These are phyloP conservation scores for Pristionchus exspectatus DNA, from an alignment of 2,888 invertebrate species.

Conservation along the genomic window DNA sequence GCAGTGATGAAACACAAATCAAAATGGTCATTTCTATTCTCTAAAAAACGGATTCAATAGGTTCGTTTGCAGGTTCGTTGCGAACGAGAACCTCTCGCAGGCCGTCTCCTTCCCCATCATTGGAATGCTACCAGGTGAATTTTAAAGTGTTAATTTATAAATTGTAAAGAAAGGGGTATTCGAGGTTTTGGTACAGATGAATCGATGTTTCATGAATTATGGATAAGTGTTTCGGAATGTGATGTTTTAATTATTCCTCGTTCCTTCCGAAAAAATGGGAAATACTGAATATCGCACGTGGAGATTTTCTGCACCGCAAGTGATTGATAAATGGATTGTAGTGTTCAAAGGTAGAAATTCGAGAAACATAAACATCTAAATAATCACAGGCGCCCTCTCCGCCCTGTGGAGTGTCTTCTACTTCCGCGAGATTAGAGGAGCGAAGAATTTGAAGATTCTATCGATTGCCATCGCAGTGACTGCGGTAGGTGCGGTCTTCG, in stretches of 20 bases:
- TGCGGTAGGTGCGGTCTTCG: slow-evolving; percentile 72
- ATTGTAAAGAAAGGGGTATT: too few species aligned
- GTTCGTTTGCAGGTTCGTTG: slow-evolving; percentile 79
- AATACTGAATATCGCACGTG: background rate
- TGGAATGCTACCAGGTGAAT: slow-evolving; percentile 80
- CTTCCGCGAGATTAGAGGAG: slow-evolving; percentile 79
- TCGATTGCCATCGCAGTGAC: slow-evolving; percentile 71
- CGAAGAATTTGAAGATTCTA: slow-evolving; percentile 71
- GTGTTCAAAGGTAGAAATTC: background rate
- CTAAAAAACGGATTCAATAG: background rate
- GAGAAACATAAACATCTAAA: background rate
- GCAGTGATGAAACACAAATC: background rate
- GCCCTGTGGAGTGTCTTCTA: slow-evolving; percentile 81
- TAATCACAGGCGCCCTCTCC: slow-evolving; percentile 71
- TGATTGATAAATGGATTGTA: too few species aligned
- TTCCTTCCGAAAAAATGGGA: too few species aligned
- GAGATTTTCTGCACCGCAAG: too few species aligned
- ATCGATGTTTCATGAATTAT: too few species aligned
- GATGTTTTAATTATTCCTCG: too few species aligned
- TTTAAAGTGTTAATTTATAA: too few species aligned
- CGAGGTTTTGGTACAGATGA: too few species aligned
- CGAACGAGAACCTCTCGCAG: slow-evolving; percentile 81
- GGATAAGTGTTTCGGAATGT: too few species aligned
- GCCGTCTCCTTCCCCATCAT: slow-evolving; percentile 81
- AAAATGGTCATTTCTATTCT: background rate